Evolutionary conservation across 2,113 vertebrate species (phyloP).

Genomic region (Capricornis sumatraensis): DNA sequence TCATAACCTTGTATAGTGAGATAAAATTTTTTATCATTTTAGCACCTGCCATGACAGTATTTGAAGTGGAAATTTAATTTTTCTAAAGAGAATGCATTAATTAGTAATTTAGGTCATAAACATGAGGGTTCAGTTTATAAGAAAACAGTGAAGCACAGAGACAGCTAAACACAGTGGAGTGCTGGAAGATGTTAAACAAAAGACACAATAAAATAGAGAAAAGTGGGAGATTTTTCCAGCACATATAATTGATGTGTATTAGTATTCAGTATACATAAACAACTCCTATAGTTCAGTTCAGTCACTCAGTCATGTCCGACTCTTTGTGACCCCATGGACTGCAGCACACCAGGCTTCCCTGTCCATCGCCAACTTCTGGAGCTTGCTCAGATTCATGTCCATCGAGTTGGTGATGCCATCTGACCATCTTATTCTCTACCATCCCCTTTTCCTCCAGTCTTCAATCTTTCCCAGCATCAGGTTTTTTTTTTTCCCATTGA

Average conservation of each 20-base stretch:
- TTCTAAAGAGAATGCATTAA: neutral
- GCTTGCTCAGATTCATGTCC: neutral
- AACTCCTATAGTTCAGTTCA: neutral
- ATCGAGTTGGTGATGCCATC: neutral
- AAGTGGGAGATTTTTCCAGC: neutral
- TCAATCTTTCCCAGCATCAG: neutral
- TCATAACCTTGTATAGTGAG: neutral
- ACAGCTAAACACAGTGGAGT: neutral
- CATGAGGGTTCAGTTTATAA: neutral
- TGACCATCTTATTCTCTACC: neutral
- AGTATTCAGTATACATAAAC: neutral
- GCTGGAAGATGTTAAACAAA: neutral
- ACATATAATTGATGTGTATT: neutral
- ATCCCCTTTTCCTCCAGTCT: neutral
- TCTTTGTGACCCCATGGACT: neutral
- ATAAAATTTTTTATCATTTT: neutral
- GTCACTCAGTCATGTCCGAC: neutral
- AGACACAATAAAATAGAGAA: neutral
- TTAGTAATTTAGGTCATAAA: neutral
- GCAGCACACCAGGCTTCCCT: neutral
- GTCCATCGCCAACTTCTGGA: neutral
- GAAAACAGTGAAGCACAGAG: neutral
- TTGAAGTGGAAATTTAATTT: conserved; percentile 25
- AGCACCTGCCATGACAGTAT: neutral
- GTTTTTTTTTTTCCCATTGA: neutral